phyloP scores from a whole-genome alignment of 2,113 vertebrate genomes.

The Ploceus nigricollis region DNA sequence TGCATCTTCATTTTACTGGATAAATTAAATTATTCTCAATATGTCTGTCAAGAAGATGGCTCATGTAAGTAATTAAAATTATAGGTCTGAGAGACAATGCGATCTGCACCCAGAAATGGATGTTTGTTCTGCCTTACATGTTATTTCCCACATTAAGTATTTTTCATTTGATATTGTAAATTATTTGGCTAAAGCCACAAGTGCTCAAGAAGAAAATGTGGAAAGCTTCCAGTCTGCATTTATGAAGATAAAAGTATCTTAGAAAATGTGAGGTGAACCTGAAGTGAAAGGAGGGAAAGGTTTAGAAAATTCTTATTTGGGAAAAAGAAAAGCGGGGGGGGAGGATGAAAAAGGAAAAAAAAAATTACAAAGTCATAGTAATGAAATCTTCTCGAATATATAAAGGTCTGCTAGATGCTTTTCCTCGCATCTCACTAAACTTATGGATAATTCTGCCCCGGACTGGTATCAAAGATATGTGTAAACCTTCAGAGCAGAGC shows the following conservation, averaged over 20 bases:
- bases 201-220: not conserved
- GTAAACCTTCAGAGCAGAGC: not conserved
- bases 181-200: not conserved
- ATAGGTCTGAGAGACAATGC: not conserved
- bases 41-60: not conserved
- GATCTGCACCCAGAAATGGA: not conserved
- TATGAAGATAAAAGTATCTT: not conserved
- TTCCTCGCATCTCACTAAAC: not conserved
- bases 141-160: not conserved
- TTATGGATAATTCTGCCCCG: not conserved
- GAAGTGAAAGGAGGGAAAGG: not conserved
- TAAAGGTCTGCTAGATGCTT: not conserved
- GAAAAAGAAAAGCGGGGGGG: rapidly evolving
- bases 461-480: not conserved
- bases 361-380: not conserved
- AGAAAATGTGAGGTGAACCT: not conserved
- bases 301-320: not conserved
- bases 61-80: not conserved
- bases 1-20: not conserved
- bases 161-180: not conserved
- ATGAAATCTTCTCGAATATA: not conserved
- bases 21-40: not conserved
- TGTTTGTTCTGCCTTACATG: not conserved
- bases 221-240: not conserved
- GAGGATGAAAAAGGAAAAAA: rapidly evolving